These are phyloP conservation scores for Phrynosoma platyrhinos DNA, from an alignment of 2,113 vertebrate genomes.

Conservation along the genomic window DNA sequence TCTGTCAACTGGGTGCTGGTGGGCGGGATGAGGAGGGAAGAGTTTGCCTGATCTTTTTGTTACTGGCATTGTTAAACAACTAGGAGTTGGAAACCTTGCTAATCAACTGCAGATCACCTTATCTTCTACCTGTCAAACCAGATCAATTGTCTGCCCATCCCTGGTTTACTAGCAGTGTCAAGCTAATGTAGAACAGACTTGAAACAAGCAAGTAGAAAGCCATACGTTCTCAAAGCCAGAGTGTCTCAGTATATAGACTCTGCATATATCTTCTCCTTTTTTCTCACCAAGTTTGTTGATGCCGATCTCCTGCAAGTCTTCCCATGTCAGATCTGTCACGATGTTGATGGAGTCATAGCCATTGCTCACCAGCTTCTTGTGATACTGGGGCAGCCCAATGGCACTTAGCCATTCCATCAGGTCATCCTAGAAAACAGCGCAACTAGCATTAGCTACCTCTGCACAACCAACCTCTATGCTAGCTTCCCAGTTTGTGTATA, in stretches of 20 bases:
- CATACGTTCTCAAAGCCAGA: not conserved
- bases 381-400: constrained; percentile 92
- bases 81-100: too few species aligned
- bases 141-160: too few species aligned
- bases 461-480: not conserved
- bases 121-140: too few species aligned
- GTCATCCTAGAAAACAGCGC: constrained; percentile 77
- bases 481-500: not conserved
- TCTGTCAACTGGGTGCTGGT: too few species aligned
- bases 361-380: constrained; percentile 90
- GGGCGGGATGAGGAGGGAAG: too few species aligned
- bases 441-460: not conserved
- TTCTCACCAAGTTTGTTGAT: constrained; percentile 93
- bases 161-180: too few species aligned
- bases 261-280: rapidly evolving
- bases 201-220: not conserved
- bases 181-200: too few species aligned
- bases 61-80: too few species aligned
- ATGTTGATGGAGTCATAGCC: constrained; percentile 95
- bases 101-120: too few species aligned
- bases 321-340: constrained; percentile 92
- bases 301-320: constrained; percentile 95
- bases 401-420: constrained; percentile 93
- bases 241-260: not conserved
- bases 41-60: too few species aligned